Evolutionary conservation across 1,140 invertebrate genomes (phyloP), one percentile per base, ranked within the genome.

Genomic region (Drosophila sturtevanti): DNA sequence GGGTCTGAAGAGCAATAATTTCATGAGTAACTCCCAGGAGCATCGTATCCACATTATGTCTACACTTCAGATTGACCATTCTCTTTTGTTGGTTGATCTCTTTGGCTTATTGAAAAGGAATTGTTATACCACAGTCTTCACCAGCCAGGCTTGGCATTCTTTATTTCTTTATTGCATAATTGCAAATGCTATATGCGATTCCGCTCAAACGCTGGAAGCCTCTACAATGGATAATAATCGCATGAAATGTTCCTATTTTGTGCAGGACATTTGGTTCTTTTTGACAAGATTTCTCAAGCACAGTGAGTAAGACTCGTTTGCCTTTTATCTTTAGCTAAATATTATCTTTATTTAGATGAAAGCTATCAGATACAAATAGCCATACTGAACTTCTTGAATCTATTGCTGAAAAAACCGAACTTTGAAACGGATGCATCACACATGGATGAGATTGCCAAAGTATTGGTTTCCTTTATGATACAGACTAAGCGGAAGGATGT

Each of bases 221-320:
- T 27, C 54, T 11, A 18, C 54, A 16, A 31, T 35, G 16, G 22
- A 27, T 14, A 0, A 52, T 37, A 9, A 21, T 56, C 5, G 7
- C 10, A 1, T n/a, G 3, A 21, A 52, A 1, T 60, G 70, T 9
- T 69, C 55, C 1, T 89, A 69, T 16, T 90, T 89, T 66, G 58
- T 82, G 22, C 66, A 62, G 1, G 89, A 90, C 18, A 71, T 68
- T 51, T 79, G 85, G 73, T 85, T 68, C 14, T 90, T 90, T 66
- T 41, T 85, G 0, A 70, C 72, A 24, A 63, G 72, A 14, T 71
- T 79, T 34, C 31, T 85, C 0, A 5, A 64, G 16, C 68, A 70
- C 48, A 72, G 85, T 89, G 4, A 78, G 77, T 72, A n/a, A 22
- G 3, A 14, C 9, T 6, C 6, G 5, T 6, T 2, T 24, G 11